Evolutionary conservation across 2,888 invertebrate species (phyloP), one percentile per base, ranked within the genome.

Genomic region (Heteropelma amictum): DNA sequence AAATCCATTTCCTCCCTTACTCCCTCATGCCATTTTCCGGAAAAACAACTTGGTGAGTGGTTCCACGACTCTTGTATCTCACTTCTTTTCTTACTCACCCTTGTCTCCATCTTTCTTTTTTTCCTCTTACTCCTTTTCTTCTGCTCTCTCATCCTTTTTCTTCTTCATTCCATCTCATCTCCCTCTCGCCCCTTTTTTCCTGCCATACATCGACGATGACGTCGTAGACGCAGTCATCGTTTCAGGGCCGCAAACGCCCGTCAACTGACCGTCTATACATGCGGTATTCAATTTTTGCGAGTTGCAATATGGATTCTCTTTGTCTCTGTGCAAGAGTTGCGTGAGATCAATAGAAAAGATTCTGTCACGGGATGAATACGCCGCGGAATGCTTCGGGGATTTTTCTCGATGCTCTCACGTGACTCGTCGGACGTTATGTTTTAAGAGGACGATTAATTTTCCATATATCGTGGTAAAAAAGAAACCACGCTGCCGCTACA

Each of bases 1-100:
- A 85, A 84, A 84, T 84, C 81, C 81, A 83, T 84, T 83, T 80
- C 76, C 81, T 79, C 81, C 73, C 75, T 71, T 71, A 71, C 78
- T 72, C 72, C 70, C 70, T 68, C 69, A 61, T 78, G 73, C 77
- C 63, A 72, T 75, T 71, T 71, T 72, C 63, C 72, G 77, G 81
- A 80, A 81, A 83, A 83, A 83, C 81, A 83, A 78, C 80, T 82
- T 78, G 64, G 79, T 72, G 71, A 75, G 75, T 75, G 67, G 63
- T 72, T 71, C 70, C 71, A 47, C 71, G 67, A 63, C 47, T 68
- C 64, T 42, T 63, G 68, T 74, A 68, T 65, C 70, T 54, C 72
- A 38, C 76, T 47, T 26, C 68, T 61, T 38, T 56, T 77, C 71
- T 68, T 77, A 72, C 35, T 58, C 76, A 69, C 68, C 76, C 76